Percentiles rank a stretch among this genome's conserved stretches.
phyloP scores from a whole-genome alignment of 2,888 invertebrate genomes.

The Microchrysa polita region DNA sequence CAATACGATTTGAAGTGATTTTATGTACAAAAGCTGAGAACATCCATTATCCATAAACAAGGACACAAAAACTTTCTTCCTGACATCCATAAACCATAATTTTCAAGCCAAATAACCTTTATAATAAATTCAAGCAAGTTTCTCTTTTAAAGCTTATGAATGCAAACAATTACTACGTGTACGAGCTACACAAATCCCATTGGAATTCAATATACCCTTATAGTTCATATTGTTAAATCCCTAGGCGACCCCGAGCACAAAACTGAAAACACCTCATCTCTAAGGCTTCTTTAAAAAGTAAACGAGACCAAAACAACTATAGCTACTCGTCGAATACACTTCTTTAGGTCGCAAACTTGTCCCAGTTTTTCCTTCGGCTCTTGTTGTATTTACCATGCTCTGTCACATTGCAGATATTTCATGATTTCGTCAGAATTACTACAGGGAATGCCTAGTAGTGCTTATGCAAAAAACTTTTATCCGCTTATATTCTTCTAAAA shows the following conservation, averaged over 20 bases:
- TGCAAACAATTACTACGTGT: too few species aligned
- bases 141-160: too few species aligned
- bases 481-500: not conserved
- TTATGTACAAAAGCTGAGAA: too few species aligned
- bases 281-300: not conserved
- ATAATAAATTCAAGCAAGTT: too few species aligned
- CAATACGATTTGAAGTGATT: too few species aligned
- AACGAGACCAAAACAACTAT: not conserved
- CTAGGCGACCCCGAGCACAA: not conserved
- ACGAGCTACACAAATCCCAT: too few species aligned
- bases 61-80: too few species aligned
- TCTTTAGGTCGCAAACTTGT: not conserved
- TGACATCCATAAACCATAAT: too few species aligned
- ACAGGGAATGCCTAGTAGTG: not conserved
- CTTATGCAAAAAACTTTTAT: not conserved
- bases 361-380: conserved; percentile 4
- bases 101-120: too few species aligned
- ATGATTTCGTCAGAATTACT: not conserved
- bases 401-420: not conserved
- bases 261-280: not conserved
- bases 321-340: not conserved
- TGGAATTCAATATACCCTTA: too few species aligned
- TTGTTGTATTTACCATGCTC: not conserved
- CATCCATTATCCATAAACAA: too few species aligned
- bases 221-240: too few species aligned